Percentiles rank a stretch among this genome's conserved stretches.
Conservation (phyloP, 1,140 invertebrate species). For the Magallana ariakensis region DNA sequence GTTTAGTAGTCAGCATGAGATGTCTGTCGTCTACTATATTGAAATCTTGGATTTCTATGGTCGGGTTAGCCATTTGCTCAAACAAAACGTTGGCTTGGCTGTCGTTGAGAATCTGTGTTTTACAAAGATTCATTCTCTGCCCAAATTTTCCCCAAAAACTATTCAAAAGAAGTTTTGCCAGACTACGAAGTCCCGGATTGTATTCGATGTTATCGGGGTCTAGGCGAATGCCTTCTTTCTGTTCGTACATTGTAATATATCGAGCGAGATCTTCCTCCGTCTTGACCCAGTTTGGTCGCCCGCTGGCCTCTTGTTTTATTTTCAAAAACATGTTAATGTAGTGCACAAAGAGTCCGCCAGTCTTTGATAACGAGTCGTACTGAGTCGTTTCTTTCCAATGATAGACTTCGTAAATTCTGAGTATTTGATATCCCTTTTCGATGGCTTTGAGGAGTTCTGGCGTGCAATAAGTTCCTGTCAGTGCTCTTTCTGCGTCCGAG, state of each 20-base stretch:
- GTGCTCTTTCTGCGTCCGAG: conserved; percentile 61
- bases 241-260: conserved; percentile 75
- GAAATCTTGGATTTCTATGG: conserved; percentile 38
- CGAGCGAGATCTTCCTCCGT: conserved; percentile 52
- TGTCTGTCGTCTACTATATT: conserved; percentile 40
- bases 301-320: conserved; percentile 66
- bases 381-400: conserved; percentile 65
- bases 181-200: conserved; percentile 69
- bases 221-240: conserved; percentile 76
- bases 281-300: conserved; percentile 53
- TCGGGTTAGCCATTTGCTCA: conserved; percentile 27
- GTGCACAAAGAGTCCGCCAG: conserved; percentile 52
- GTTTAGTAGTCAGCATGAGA: conserved; percentile 4
- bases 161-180: conserved; percentile 67
- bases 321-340: conserved; percentile 69
- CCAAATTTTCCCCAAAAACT: conserved; percentile 68
- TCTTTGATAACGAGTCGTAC: conserved; percentile 38
- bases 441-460: conserved; percentile 76
- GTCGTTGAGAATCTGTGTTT: conserved; percentile 31
- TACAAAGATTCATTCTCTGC: conserved; percentile 23
- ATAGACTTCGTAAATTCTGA: conserved; percentile 77
- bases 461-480: conserved; percentile 77
- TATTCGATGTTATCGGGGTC: conserved; percentile 72
- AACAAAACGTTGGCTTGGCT: too few relatives aligned
- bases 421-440: conserved; percentile 74